phyloP scores from a whole-genome alignment of 2,113 vertebrate genomes.

The Ciconia maguari region DNA sequence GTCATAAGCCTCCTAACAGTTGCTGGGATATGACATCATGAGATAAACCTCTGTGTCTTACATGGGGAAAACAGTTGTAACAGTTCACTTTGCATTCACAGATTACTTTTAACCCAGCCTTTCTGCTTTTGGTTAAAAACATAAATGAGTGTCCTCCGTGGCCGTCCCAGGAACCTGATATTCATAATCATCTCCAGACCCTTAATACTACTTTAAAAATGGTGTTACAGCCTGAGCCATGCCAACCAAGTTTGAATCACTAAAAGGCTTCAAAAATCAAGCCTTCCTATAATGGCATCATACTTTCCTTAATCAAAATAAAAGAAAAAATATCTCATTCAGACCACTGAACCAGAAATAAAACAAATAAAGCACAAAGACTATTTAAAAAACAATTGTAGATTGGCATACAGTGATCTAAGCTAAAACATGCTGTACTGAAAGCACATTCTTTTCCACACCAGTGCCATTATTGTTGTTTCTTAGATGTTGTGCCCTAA shows the following conservation, averaged over 20 bases:
- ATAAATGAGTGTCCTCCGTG: background rate
- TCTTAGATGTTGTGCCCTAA: background rate
- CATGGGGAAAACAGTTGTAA: background rate
- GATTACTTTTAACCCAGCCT: background rate
- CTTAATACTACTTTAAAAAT: background rate
- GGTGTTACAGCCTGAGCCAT: background rate
- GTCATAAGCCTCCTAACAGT: background rate
- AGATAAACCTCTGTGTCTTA: background rate
- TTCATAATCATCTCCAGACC: background rate
- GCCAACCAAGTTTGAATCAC: background rate
- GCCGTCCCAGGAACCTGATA: background rate
- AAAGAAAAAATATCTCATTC: background rate
- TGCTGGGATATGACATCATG: background rate
- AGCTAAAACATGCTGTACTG: background rate
- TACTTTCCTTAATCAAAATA: background rate
- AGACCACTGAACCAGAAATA: background rate
- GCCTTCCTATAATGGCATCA: background rate
- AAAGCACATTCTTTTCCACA: conserved; percentile 28
- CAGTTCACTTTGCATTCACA: background rate
- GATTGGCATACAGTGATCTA: background rate
- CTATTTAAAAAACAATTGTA: background rate
- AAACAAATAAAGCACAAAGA: background rate
- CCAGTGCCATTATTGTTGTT: background rate
- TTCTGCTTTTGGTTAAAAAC: background rate
- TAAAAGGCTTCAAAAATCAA: background rate